phyloP scores from a whole-genome alignment of 2,888 invertebrate species.

The Melolontha melolontha region DNA sequence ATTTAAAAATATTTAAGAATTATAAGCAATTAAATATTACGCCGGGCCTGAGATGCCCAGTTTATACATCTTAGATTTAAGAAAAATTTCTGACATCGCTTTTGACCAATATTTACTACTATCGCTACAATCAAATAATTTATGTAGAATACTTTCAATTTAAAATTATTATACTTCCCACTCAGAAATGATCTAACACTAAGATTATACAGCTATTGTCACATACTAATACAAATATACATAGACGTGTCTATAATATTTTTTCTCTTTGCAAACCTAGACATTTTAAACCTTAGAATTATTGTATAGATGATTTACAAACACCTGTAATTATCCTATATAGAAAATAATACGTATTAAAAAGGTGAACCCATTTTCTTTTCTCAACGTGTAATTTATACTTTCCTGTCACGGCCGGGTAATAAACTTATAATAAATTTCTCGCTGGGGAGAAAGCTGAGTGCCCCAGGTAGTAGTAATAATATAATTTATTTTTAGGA shows the following conservation, averaged over 20 bases:
- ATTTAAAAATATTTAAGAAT: no score
- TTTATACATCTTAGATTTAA: no score
- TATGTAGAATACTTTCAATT: no score
- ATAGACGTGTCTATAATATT: not conserved
- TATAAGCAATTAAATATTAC: no score
- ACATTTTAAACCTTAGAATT: not conserved
- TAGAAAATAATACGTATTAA: not conserved
- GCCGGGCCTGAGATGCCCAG: no score
- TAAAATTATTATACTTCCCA: no score
- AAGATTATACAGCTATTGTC: no score
- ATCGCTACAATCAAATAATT: no score
- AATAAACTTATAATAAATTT: slow-evolving; percentile 23
- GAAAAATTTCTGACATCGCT: no score
- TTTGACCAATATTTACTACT: no score
- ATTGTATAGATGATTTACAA: not conserved
- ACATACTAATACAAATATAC: no score
- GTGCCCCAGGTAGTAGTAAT: slow-evolving; percentile 18
- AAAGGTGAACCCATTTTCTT: slow-evolving; percentile 5
- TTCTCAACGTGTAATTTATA: slow-evolving; percentile 9
- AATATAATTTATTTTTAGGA: slow-evolving; percentile 15
- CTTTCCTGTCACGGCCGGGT: not conserved
- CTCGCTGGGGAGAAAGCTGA: slow-evolving; percentile 13
- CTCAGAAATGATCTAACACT: no score
- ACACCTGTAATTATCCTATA: not conserved
- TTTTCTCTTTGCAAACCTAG: not conserved